Conservation (phyloP, 2,113 vertebrate genomes). For the Corydoras maculifer region DNA sequence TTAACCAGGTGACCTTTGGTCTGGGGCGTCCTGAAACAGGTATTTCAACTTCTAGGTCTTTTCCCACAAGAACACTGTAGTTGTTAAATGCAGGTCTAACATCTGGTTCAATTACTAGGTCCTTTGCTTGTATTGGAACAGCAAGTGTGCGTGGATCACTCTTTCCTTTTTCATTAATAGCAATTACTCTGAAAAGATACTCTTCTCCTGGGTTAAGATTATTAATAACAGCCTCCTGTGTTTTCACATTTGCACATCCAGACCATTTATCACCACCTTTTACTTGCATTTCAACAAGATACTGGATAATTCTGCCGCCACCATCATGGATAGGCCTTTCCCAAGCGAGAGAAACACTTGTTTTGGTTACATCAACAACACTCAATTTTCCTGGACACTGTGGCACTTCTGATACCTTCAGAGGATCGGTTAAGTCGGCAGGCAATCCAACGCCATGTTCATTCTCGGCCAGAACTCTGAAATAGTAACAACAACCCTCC, state of each 20-base stretch:
- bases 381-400: conserved; percentile 87
- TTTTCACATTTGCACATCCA: conserved; percentile 83
- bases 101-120: conserved; percentile 91
- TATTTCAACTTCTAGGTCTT: conserved; percentile 85
- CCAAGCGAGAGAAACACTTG: conserved; percentile 89
- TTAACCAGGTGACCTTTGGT: conserved; percentile 83
- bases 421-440: conserved; percentile 77
- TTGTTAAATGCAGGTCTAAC: conserved; percentile 82
- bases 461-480: conserved; percentile 89
- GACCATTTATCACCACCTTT: conserved; percentile 92
- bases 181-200: conserved; percentile 89
- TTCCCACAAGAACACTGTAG: conserved; percentile 87
- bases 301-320: conserved; percentile 90
- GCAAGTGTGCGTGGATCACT: conserved; percentile 90
- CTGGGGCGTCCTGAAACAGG: conserved; percentile 89
- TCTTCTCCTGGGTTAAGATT: conserved; percentile 89
- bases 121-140: conserved; percentile 86
- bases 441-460: conserved; percentile 87
- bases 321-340: conserved; percentile 94
- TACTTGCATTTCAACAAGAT: conserved; percentile 89
- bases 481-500: conserved; percentile 93
- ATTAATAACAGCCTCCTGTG: conserved; percentile 79
- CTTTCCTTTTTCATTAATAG: conserved; percentile 94
- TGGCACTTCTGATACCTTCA: conserved; percentile 95
- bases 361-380: conserved; percentile 90